Percentiles rank a stretch among this genome's conserved stretches.
These are phyloP conservation scores for Perodicticus potto DNA, from an alignment of 2,797 vertebrate genomes.

Conservation along the genomic window DNA sequence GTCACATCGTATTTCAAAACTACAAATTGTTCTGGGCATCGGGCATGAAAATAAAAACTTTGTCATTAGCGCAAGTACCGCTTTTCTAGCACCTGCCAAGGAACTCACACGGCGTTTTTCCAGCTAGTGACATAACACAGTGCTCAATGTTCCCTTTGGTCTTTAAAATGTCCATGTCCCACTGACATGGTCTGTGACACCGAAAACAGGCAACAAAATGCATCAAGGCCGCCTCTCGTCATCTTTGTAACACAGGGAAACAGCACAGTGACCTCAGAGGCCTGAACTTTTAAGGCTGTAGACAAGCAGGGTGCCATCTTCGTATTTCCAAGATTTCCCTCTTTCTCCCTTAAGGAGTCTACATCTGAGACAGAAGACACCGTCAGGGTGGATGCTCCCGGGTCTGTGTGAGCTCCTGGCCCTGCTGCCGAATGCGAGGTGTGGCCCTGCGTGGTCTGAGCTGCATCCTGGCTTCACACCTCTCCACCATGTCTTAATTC, in stretches of 20 bases:
- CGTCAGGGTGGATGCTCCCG: not conserved
- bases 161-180: constrained; percentile 60
- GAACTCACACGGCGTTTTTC: constrained; percentile 61
- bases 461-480: not conserved
- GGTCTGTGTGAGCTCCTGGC: not conserved
- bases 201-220: constrained; percentile 68
- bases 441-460: not conserved
- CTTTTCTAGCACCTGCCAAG: constrained; percentile 63
- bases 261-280: not conserved
- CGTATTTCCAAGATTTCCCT: not conserved
- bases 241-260: not conserved
- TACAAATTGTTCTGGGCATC: constrained; percentile 48
- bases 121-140: constrained; percentile 64
- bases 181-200: constrained; percentile 35
- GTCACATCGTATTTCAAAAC: constrained; percentile 52
- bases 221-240: constrained; percentile 9
- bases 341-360: not conserved
- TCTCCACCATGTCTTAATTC: not conserved
- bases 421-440: not conserved
- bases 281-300: not conserved
- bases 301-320: not conserved
- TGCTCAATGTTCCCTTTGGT: constrained; percentile 8
- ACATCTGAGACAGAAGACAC: not conserved
- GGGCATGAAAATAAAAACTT: constrained; percentile 66
- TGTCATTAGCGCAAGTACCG: constrained; percentile 37